These are phyloP conservation scores for Andrena hattorfiana DNA, from an alignment of 2,888 invertebrate genomes.

Conservation along the genomic window DNA sequence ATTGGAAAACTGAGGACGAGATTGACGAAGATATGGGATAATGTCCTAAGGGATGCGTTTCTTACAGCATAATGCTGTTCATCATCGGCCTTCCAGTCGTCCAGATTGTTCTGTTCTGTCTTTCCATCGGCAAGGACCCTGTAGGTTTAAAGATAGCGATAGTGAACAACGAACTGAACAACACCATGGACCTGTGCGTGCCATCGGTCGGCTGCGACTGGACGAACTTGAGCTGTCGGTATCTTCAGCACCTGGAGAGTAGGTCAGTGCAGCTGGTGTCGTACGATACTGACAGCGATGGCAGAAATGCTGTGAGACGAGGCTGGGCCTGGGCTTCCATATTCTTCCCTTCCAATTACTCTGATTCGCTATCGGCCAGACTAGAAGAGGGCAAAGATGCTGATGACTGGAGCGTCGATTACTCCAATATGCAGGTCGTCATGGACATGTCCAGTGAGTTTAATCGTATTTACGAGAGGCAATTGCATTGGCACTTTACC, in stretches of 20 bases:
- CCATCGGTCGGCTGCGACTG: conserved; percentile 87
- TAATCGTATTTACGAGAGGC: background rate
- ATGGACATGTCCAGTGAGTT: conserved; percentile 94
- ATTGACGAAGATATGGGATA: too few species aligned
- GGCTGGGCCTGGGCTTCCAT: conserved; percentile 93
- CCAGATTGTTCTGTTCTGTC: conserved; percentile 95
- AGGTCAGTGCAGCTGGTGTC: conserved; percentile 89
- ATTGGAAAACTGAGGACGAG: background rate
- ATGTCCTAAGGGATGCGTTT: background rate
- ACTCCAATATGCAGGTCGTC: conserved; percentile 89
- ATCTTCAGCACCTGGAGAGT: conserved; percentile 89
- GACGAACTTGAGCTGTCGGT: conserved; percentile 91
- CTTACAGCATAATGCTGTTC: conserved; percentile 91
- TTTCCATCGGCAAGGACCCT: conserved; percentile 95
- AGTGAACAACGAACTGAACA: conserved; percentile 91
- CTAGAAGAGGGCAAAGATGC: conserved; percentile 88
- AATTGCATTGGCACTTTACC: background rate
- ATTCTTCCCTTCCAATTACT: conserved; percentile 91
- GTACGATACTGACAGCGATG: conserved; percentile 87
- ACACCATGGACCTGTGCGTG: conserved; percentile 78
- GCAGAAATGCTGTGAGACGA: conserved; percentile 88
- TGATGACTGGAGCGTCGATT: conserved; percentile 87
- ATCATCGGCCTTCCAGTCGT: conserved; percentile 94
- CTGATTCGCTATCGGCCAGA: conserved; percentile 88
- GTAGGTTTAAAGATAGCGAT: conserved; percentile 91